Conservation (phyloP, 1,140 invertebrate species). For the Drosophila micromelanica region DNA sequence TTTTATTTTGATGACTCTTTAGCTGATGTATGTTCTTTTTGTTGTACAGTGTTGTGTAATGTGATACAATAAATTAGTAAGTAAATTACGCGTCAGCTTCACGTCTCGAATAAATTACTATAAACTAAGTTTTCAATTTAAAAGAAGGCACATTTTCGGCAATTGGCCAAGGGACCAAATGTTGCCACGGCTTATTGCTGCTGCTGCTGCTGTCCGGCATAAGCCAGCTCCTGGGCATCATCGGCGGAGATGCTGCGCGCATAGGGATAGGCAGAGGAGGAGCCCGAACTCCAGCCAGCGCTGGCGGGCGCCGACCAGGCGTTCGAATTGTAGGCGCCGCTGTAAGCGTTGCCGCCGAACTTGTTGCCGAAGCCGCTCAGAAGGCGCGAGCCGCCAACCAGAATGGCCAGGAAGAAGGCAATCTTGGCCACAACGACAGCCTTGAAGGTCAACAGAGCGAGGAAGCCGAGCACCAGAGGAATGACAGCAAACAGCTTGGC, state of each 20-base stretch:
- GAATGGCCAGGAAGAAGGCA: constrained; percentile 88
- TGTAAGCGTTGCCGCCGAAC: constrained; percentile 61
- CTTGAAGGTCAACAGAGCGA: constrained; percentile 90
- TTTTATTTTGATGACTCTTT: constrained; percentile 71
- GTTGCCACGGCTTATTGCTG: constrained; percentile 24
- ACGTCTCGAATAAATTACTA: constrained; percentile 73
- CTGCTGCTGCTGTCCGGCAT: constrained; percentile 54
- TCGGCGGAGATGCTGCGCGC: constrained; percentile 86
- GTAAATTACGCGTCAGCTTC: constrained; percentile 64
- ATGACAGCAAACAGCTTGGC: constrained; percentile 89
- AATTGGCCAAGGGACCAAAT: constrained; percentile 18
- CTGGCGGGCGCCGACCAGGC: constrained; percentile 72
- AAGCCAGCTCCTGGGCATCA: constrained; percentile 85
- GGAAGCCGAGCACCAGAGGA: constrained; percentile 88
- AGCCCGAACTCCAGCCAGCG: constrained; percentile 84
- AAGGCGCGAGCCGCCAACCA: constrained; percentile 89
- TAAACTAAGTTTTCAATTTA: constrained; percentile 62
- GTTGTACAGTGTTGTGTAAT: constrained; percentile 25
- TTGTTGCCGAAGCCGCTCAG: constrained; percentile 85
- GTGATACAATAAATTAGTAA: constrained; percentile 72
- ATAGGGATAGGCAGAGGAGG: constrained; percentile 86
- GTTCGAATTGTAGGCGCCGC: constrained; percentile 76
- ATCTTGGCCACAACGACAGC: constrained; percentile 90
- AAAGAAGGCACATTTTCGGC: constrained; percentile 66
- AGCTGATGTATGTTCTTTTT: constrained; percentile 19